Evolutionary conservation across 1,140 invertebrate species (phyloP), one percentile per base, ranked within the genome.

Genomic region (Wasmannia auropunctata): DNA sequence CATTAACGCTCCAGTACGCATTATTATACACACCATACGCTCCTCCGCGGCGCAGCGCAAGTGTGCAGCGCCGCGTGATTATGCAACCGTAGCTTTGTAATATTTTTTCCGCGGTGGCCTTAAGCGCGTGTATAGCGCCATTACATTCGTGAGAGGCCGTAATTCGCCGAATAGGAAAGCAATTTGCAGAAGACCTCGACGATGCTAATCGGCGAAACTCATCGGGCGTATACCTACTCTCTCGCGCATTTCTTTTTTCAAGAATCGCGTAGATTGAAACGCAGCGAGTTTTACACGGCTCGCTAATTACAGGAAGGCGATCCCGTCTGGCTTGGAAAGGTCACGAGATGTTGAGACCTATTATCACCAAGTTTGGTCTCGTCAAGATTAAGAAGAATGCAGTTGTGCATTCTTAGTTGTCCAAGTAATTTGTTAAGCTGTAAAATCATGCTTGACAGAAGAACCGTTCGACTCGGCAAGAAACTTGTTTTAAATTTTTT

Each of bases 1-100:
- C 72, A 76, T 88, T 88, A 88, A 80, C 58, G 83, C 87, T 88
- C 75, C 54, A 67, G 31, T 70, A 67, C 65, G 37, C 28, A 51
- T 79, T 80, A 63, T 86, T 85, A n/a, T n/a, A 40, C 40, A 63
- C 56, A 62, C 28, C 46, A 62, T 60, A 56, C 62, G 69, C 80
- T 77, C 11, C 56, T 87, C 56, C 19, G 72, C 31, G 10, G 31
- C 22, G 77, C 63, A 25, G 37, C 2, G 37, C 14, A 43, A 63
- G n/a, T 37, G 83, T 65, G 34, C 56, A 86, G 31, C 49, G n/a
- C 65, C 70, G 31, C 11, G 16, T 63, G 72, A 85, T 85, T 85
- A 85, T 51, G 62, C 54, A 83, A 85, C 43, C 54, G 46, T 65
- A 7, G 19, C 58, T 72, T 60, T 58, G 49, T 56, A 83, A 88